Base-by-base conservation (phyloP, 53 echinoderm and acorn worm species). In the Henricia sp. region DNA sequence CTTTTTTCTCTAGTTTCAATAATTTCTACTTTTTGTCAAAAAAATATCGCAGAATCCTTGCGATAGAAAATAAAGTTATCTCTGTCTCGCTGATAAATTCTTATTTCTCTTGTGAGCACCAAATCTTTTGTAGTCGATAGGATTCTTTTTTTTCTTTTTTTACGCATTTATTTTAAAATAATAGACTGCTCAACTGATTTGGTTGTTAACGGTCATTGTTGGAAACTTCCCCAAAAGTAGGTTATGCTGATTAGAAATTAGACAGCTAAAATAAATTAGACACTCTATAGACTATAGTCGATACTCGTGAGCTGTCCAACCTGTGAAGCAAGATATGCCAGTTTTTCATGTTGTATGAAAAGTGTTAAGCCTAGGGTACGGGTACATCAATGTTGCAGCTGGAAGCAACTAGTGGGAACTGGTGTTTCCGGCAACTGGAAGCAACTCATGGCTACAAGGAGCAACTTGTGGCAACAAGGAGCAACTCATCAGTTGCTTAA, bases 111-210 rank as follows among this genome's bases (percentile, higher is more conserved):
- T 60, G 33, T 16, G 33, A 32, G 13, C 14, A 60, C 62, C 12
- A 60, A 60, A 60, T 29, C 12, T 10, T 29, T 10, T 17, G 33
- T 17, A 20, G 5, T 17, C 30, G 62, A 60, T 60, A 60, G 1
- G 17, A 32, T 60, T 60, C 62, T 60, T 17, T 37, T 36, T 37
- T 68, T 37, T 68, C 29, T 32, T 34, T 32, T 60, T 24, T 60
- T 60, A 32, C 13, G 30, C 62, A 60, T 60, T 60, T 32, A 60
- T 60, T 20, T 32, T 17, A 60, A 60, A 60, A 30, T 60, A 60
- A 60, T 60, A 17, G 62, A 60, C 62, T 60, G 44, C 1, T 60
- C 13, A 34, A 60, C 30, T 60, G 62, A 60, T 34, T 60, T 60
- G 4, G 38, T 39, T 60, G 29, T 33, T 6, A 33, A 13, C 14